Percentiles rank a stretch among this genome's conserved stretches.
Conservation (phyloP, 1,140 invertebrate genomes). For the Oedothorax gibbosus region DNA sequence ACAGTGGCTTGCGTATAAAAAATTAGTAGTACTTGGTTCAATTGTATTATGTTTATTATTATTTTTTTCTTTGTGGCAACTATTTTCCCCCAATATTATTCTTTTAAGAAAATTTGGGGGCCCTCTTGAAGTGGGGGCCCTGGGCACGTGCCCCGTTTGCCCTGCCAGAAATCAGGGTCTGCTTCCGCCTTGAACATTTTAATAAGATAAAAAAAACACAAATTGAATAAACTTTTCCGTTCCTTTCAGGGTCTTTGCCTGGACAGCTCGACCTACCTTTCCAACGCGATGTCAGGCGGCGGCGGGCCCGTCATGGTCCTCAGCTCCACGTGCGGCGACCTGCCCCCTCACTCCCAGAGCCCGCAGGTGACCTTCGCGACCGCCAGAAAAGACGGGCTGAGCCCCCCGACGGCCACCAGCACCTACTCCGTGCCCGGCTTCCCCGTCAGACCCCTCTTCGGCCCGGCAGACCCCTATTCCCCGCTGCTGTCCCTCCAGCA, state of each 20-base stretch:
- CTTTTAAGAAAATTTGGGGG: no score
- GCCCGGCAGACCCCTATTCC: slow-evolving; percentile 38
- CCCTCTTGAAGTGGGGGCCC: no score
- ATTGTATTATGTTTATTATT: no score
- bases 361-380: slow-evolving; percentile 46
- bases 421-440: slow-evolving; percentile 72
- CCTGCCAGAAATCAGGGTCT: no score
- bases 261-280: slow-evolving; percentile 78
- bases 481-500: slow-evolving; percentile 36
- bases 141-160: no score
- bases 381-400: slow-evolving; percentile 76
- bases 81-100: no score
- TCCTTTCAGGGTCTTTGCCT: slow-evolving; percentile 64
- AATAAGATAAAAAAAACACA: neutral
- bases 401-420: neutral
- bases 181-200: neutral
- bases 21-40: no score
- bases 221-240: neutral
- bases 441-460: slow-evolving; percentile 75
- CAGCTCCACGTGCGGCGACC: slow-evolving; percentile 69
- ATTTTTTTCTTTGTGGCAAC: no score
- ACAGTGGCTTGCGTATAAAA: no score
- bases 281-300: slow-evolving; percentile 75
- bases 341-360: slow-evolving; percentile 44
- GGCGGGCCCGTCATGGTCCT: slow-evolving; percentile 85